phyloP scores from a whole-genome alignment of 1,140 invertebrate genomes.

The Papilio dardanus region DNA sequence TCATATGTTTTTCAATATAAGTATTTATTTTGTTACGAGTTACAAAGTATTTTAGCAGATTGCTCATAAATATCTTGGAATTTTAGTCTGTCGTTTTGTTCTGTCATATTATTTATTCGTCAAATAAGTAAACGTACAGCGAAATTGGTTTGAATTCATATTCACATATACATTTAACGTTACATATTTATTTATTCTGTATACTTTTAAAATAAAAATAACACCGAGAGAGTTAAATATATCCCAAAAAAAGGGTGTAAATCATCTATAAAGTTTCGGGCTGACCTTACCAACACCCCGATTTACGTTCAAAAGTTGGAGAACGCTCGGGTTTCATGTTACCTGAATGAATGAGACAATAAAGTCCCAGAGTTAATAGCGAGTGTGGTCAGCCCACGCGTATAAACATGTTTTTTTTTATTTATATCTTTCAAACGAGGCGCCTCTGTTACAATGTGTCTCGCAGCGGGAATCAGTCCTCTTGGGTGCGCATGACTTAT shows the following conservation, averaged over 20 bases:
- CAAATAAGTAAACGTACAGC: neutral
- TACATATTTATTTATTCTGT: too few relatives aligned
- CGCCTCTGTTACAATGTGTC: constrained; percentile 60
- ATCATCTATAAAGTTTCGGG: constrained; percentile 31
- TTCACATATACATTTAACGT: too few relatives aligned
- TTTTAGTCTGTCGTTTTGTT: neutral
- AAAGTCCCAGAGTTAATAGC: constrained; percentile 72
- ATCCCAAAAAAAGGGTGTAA: constrained; percentile 2
- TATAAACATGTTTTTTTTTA: constrained; percentile 65
- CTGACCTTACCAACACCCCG: constrained; percentile 43
- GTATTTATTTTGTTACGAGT: neutral
- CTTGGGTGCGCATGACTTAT: constrained; percentile 53
- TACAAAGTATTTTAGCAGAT: neutral
- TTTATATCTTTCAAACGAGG: constrained; percentile 70
- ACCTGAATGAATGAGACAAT: constrained; percentile 70
- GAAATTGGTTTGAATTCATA: neutral
- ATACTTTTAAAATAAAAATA: neutral
- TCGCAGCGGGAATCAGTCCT: constrained; percentile 62
- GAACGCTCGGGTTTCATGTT: constrained; percentile 55
- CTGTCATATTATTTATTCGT: neutral
- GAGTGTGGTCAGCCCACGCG: constrained; percentile 59
- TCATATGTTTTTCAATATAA: neutral
- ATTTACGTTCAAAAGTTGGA: constrained; percentile 57
- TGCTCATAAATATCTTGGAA: neutral
- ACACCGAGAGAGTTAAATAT: neutral